Conservation (phyloP, 2,797 vertebrate genomes). For the Eulemur rubriventer region DNA sequence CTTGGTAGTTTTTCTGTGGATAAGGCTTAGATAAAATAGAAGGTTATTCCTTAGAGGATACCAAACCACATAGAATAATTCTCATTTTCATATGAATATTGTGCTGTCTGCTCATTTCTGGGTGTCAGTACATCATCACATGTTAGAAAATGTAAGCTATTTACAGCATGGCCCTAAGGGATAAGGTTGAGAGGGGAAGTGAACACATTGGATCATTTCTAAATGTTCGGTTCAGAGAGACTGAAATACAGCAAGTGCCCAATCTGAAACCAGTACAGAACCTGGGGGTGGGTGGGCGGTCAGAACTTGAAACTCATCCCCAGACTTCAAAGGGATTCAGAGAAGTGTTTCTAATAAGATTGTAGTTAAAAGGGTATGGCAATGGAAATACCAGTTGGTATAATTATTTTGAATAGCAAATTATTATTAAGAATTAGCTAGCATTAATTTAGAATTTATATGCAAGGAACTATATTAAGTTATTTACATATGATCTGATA, state of each 20-base stretch:
- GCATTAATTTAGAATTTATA: conserved; percentile 27
- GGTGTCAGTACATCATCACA: background rate
- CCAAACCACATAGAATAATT: background rate
- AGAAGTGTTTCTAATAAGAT: background rate
- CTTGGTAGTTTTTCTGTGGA: background rate
- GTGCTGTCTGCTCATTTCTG: background rate
- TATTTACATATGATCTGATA: background rate
- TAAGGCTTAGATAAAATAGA: background rate
- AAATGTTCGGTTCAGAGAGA: background rate
- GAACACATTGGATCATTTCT: background rate
- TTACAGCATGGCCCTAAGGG: background rate
- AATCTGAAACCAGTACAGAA: background rate
- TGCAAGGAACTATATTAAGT: background rate
- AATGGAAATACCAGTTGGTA: background rate
- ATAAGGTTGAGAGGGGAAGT: background rate
- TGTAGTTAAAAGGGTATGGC: background rate
- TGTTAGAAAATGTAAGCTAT: conserved; percentile 24
- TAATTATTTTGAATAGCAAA: background rate
- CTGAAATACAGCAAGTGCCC: background rate
- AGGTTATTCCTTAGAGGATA: background rate
- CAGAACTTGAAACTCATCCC: background rate
- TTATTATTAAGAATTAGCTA: background rate
- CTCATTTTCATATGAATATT: background rate
- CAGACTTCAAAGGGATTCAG: background rate
- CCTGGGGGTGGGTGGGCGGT: background rate